Conservation (phyloP, 2,113 vertebrate genomes). For the Lophura nycthemera region DNA sequence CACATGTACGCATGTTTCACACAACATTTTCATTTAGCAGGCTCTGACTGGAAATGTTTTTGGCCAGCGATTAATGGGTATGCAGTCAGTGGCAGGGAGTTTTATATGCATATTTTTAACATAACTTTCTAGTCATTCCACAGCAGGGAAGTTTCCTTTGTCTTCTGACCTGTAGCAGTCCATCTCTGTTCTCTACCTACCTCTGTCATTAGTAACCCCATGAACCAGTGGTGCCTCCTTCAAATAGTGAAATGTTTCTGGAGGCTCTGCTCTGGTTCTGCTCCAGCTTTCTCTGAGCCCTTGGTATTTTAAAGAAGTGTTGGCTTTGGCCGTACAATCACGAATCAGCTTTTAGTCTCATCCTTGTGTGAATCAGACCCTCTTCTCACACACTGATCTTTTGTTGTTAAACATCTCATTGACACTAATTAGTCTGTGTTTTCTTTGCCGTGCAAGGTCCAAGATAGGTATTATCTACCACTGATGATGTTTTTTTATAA, state of each 20-base stretch:
- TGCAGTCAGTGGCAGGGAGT: constrained; percentile 34
- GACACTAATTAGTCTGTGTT: neutral
- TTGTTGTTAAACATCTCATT: neutral
- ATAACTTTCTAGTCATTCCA: neutral
- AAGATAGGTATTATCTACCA: neutral
- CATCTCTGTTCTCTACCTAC: neutral
- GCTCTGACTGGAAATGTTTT: constrained; percentile 23
- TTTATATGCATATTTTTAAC: constrained; percentile 30
- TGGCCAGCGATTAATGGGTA: constrained; percentile 12
- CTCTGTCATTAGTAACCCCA: neutral
- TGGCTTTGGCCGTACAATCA: neutral
- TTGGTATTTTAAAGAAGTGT: neutral
- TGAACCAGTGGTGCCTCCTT: fast-evolving
- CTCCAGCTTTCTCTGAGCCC: neutral
- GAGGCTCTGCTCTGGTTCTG: neutral
- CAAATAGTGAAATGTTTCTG: neutral
- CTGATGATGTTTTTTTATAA: neutral
- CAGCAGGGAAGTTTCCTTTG: neutral
- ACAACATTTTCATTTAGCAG: constrained; percentile 21
- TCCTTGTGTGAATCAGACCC: neutral
- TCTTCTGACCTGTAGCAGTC: neutral
- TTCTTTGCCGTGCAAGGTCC: neutral
- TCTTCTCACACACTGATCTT: neutral
- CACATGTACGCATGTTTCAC: neutral
- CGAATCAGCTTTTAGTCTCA: neutral